phyloP scores from a whole-genome alignment of 2,797 vertebrate species.

The Chelonia mydas region DNA sequence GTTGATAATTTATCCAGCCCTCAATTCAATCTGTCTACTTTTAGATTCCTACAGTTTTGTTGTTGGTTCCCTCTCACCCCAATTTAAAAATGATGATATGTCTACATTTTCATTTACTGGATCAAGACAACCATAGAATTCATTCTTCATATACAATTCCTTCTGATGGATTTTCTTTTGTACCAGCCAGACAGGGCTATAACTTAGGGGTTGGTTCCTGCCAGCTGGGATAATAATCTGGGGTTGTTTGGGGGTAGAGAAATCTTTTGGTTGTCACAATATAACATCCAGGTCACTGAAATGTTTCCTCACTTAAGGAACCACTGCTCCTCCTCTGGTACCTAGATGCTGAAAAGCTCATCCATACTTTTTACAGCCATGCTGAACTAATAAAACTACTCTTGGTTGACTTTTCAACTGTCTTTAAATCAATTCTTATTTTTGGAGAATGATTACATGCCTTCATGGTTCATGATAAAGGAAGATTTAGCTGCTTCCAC shows the following conservation, averaged over 20 bases:
- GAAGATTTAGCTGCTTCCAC: background rate
- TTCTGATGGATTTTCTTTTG: conserved; percentile 34
- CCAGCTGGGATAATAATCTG: conserved; percentile 20
- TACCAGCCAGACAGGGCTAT: background rate
- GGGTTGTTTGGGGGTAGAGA: background rate
- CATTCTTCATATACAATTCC: conserved; percentile 22
- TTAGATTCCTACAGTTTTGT: conserved; percentile 33
- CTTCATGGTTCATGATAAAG: background rate
- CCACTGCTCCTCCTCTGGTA: background rate
- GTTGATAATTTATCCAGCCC: conserved; percentile 47
- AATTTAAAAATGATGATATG: conserved; percentile 60
- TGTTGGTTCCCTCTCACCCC: conserved; percentile 41
- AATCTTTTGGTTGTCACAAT: background rate
- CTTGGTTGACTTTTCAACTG: background rate
- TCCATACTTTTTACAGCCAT: background rate
- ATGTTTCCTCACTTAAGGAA: background rate
- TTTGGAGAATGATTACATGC: background rate
- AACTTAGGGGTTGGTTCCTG: conserved; percentile 39
- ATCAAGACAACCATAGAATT: background rate
- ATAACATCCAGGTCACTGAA: background rate
- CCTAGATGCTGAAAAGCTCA: conserved; percentile 1
- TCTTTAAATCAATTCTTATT: background rate
- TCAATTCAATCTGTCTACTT: conserved; percentile 31
- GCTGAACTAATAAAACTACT: background rate
- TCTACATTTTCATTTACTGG: conserved; percentile 45